A percentile compares a stretch with the other conserved stretches of the same genome.
Evolutionary conservation across 2,797 vertebrate species (phyloP).

Genomic region (Scarus forsteni): DNA sequence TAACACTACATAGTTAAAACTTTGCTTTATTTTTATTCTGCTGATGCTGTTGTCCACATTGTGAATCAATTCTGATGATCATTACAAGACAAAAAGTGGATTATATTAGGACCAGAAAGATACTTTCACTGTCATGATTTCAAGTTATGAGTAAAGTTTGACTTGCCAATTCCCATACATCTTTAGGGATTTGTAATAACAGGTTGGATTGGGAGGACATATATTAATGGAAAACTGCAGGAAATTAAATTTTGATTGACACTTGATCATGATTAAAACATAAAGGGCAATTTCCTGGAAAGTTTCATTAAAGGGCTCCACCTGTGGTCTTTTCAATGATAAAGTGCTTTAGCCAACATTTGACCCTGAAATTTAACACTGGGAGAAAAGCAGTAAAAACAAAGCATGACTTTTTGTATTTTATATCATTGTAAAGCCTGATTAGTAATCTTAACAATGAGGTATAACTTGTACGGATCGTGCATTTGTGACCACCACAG

Average conservation of each 20-base stretch:
- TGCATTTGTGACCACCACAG: too few relatives aligned
- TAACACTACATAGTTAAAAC: too few relatives aligned
- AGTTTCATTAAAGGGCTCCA: constrained; percentile 15
- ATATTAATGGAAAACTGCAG: constrained; percentile 7
- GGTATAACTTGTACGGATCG: too few relatives aligned
- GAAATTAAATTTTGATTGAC: constrained; percentile 36
- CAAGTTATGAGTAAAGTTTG: neutral
- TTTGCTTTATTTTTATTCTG: too few relatives aligned
- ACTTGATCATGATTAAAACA: constrained; percentile 28
- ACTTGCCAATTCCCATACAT: neutral
- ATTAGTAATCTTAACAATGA: too few relatives aligned
- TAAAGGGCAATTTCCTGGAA: constrained; percentile 12
- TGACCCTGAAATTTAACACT: neutral
- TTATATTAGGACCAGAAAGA: neutral
- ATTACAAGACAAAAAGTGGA: too few relatives aligned
- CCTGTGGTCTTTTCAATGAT: constrained; percentile 1
- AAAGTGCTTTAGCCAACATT: neutral
- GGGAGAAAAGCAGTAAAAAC: too few relatives aligned
- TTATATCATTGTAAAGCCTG: too few relatives aligned
- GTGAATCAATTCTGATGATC: too few relatives aligned
- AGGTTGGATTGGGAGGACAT: neutral
- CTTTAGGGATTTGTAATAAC: neutral
- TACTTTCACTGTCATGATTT: neutral
- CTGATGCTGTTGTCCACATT: too few relatives aligned
- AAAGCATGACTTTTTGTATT: too few relatives aligned